Conservation (phyloP, 2,888 invertebrate genomes). For the Hemaris fuciformis region DNA sequence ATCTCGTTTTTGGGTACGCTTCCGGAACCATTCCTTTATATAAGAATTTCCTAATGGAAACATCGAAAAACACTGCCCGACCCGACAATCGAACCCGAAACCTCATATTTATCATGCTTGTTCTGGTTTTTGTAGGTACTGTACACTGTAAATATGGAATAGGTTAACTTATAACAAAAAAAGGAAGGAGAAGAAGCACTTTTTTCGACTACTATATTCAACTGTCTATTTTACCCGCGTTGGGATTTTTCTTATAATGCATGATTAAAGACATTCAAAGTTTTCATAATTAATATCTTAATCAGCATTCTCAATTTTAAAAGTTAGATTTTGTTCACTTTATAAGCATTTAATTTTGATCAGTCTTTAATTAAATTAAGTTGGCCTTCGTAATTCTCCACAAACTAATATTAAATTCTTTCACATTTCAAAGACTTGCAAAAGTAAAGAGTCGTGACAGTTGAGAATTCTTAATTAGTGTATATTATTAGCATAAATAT, state of each 20-base stretch:
- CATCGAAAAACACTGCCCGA: too few species aligned
- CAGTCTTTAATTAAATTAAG: neutral
- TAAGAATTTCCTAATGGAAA: too few species aligned
- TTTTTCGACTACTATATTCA: too few species aligned
- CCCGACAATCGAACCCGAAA: too few species aligned
- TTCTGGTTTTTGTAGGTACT: too few species aligned
- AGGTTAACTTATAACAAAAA: too few species aligned
- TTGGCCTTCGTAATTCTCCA: slow-evolving; percentile 19
- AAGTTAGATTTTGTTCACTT: neutral
- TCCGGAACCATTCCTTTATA: too few species aligned
- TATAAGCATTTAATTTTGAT: neutral
- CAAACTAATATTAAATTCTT: slow-evolving; percentile 31
- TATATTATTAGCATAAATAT: slow-evolving; percentile 45
- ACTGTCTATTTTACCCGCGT: too few species aligned
- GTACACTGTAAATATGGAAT: too few species aligned
- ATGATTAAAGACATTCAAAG: neutral
- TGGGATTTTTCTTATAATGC: neutral
- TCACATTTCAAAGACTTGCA: slow-evolving; percentile 24
- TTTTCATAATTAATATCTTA: neutral
- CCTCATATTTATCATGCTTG: too few species aligned
- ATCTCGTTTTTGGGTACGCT: too few species aligned
- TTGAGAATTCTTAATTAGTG: slow-evolving; percentile 37
- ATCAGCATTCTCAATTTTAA: neutral
- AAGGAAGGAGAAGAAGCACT: too few species aligned
- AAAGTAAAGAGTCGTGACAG: slow-evolving; percentile 20